These are phyloP conservation scores for Pachymerium ferrugineum DNA, from an alignment of 2,888 invertebrate genomes.

Conservation along the genomic window DNA sequence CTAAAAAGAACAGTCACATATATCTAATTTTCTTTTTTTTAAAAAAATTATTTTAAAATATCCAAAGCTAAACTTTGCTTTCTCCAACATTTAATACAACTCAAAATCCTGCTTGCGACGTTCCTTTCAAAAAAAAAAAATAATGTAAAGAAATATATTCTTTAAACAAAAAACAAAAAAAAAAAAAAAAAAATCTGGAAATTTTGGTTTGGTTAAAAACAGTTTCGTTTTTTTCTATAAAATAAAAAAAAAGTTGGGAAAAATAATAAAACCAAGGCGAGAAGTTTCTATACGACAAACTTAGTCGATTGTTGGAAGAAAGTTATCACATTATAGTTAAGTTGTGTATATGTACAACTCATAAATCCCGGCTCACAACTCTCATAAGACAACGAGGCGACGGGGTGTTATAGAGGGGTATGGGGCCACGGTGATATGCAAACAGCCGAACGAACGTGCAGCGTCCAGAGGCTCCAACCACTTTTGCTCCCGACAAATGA, in stretches of 20 bases:
- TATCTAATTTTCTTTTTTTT: background rate
- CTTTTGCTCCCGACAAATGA: background rate
- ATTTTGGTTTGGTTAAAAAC: too few relatives aligned
- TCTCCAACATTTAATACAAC: background rate
- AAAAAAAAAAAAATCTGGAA: too few relatives aligned
- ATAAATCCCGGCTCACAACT: conserved; percentile 3
- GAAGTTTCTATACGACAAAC: too few relatives aligned
- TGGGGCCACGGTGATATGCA: conserved; percentile 13
- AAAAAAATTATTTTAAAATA: background rate
- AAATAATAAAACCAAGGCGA: too few relatives aligned
- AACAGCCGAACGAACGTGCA: background rate
- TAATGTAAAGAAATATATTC: too few relatives aligned
- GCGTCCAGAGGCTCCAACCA: background rate
- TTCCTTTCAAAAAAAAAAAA: background rate
- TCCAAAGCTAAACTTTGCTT: background rate
- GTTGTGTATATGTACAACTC: conserved; percentile 3
- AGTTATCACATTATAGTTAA: background rate
- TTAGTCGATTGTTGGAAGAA: background rate
- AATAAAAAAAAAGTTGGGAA: too few relatives aligned
- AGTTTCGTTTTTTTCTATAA: too few relatives aligned
- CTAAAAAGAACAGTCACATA: background rate
- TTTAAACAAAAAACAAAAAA: background rate
- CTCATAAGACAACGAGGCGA: background rate
- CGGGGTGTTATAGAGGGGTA: background rate
- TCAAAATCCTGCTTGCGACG: too few relatives aligned